Evolutionary conservation across 2,888 invertebrate species (phyloP).

Genomic region (Tipula helvola): DNA sequence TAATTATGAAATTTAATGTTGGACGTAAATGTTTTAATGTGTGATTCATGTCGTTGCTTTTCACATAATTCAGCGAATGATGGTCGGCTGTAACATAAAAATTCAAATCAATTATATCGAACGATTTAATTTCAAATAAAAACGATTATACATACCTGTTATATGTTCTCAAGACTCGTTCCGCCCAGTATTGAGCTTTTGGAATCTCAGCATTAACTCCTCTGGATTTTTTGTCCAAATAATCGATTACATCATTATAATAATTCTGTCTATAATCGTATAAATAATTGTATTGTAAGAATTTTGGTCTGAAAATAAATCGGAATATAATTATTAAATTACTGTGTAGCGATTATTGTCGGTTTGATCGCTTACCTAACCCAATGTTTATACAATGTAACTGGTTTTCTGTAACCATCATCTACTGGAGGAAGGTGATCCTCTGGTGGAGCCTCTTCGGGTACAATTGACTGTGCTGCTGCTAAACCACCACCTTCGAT

Average conservation of each 20-base stretch:
- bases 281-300: slow-evolving; percentile 69
- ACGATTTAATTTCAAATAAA: background rate
- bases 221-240: slow-evolving; percentile 60
- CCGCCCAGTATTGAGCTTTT: slow-evolving; percentile 74
- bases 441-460: slow-evolving; percentile 37
- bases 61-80: slow-evolving; percentile 17
- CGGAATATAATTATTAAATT: too few relatives aligned
- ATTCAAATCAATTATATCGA: background rate
- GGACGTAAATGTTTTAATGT: slow-evolving; percentile 47
- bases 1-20: slow-evolving; percentile 59
- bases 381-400: slow-evolving; percentile 67
- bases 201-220: slow-evolving; percentile 59
- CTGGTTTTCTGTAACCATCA: slow-evolving; percentile 49
- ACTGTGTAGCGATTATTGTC: too few relatives aligned
- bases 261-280: slow-evolving; percentile 77
- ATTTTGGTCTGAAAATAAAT: slow-evolving; percentile 49
- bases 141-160: slow-evolving; percentile 22
- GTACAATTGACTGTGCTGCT: slow-evolving; percentile 22
- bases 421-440: slow-evolving; percentile 34
- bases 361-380: slow-evolving; percentile 43
- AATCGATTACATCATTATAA: slow-evolving; percentile 75
- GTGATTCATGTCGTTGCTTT: slow-evolving; percentile 29
- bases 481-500: slow-evolving; percentile 25
- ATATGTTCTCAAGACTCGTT: slow-evolving; percentile 64
- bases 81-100: slow-evolving; percentile 12